These are phyloP conservation scores for Uropetala carovei DNA, from an alignment of 2,888 invertebrate genomes.

Conservation along the genomic window DNA sequence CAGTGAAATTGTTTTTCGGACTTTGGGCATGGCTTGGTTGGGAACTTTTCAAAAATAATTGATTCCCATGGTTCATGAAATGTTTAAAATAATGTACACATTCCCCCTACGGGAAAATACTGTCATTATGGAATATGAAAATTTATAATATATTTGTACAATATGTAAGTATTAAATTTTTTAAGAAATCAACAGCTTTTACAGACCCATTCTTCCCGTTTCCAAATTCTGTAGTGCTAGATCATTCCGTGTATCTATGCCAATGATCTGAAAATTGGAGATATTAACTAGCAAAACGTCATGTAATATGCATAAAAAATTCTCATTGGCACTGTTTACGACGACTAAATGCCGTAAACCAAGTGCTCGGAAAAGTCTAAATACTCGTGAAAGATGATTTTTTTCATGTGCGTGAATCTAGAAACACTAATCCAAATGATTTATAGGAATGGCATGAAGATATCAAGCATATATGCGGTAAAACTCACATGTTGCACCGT, in stretches of 20 bases:
- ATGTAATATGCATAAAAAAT: conserved; percentile 29
- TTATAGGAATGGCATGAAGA: neutral
- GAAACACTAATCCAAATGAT: neutral
- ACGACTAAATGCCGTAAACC: conserved; percentile 96
- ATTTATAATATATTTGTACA: no score
- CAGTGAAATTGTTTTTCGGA: conserved; percentile 85
- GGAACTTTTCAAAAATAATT: conserved; percentile 88
- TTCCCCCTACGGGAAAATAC: no score
- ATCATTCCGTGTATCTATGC: conserved; percentile 98
- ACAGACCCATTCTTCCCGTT: conserved; percentile 76
- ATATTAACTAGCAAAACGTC: neutral
- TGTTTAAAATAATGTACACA: no score
- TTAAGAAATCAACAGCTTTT: conserved; percentile 45
- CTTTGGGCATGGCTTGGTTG: conserved; percentile 88
- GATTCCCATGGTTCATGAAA: conserved; percentile 69
- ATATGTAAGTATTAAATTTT: neutral
- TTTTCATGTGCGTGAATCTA: neutral
- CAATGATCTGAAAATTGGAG: conserved; percentile 85
- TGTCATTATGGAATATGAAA: no score
- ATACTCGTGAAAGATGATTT: conserved; percentile 81
- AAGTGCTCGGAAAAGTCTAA: conserved; percentile 94
- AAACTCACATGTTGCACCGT: conserved; percentile 85
- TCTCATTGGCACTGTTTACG: conserved; percentile 91
- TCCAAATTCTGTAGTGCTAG: conserved; percentile 88
- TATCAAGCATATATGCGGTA: neutral